phyloP scores from a whole-genome alignment of 2,797 vertebrate genomes.

The Megalops cyprinoides region DNA sequence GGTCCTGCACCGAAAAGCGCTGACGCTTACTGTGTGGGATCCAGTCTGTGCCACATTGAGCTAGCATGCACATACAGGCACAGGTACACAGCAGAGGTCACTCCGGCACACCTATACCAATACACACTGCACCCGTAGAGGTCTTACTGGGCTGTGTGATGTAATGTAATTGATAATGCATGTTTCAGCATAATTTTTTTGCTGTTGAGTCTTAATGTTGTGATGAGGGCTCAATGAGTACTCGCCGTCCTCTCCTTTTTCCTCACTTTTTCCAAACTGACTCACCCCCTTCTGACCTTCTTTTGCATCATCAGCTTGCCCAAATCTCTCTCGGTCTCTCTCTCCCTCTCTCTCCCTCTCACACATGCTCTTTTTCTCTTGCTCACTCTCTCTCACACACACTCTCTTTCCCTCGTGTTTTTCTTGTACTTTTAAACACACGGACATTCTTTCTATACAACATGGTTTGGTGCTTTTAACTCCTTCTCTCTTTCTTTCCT shows the following conservation, averaged over 20 bases:
- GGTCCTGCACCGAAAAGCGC: not conserved
- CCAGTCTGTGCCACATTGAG: no score
- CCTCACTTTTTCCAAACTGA: conserved; percentile 35
- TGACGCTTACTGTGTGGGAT: not conserved
- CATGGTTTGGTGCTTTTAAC: conserved; percentile 9
- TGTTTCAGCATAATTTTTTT: conserved; percentile 4
- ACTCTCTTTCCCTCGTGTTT: no score
- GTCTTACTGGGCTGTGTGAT: not conserved
- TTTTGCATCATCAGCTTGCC: conserved; percentile 32
- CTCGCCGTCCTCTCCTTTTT: conserved; percentile 24
- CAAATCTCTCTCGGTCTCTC: conserved; percentile 26
- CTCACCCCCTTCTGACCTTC: conserved; percentile 33
- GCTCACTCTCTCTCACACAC: no score
- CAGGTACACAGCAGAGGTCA: not conserved
- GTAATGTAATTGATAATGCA: not conserved
- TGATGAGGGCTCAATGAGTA: conserved; percentile 1
- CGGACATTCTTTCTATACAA: not conserved
- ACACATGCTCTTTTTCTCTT: not conserved
- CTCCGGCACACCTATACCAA: not conserved
- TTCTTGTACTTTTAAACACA: no score
- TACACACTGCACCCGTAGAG: not conserved
- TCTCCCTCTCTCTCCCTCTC: not conserved
- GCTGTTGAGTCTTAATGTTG: conserved; percentile 14
- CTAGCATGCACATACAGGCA: no score
- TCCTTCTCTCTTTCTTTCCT: conserved; percentile 14